phyloP scores from a whole-genome alignment of 1,140 invertebrate genomes.

The Drosophila nannoptera region DNA sequence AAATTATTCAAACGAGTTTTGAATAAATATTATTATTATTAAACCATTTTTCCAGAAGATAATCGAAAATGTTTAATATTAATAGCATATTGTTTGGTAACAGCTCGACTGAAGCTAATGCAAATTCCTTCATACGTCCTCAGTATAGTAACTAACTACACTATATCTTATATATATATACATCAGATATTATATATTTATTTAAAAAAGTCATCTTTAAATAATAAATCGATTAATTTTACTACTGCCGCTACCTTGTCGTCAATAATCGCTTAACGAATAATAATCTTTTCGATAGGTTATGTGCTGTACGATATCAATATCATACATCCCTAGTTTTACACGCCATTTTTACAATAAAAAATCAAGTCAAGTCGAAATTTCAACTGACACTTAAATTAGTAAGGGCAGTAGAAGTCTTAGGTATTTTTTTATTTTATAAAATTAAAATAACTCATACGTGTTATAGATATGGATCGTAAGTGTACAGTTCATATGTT shows the following conservation, averaged over 20 bases:
- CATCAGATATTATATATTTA: no score
- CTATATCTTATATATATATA: no score
- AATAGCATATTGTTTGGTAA: no score
- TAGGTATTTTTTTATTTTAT: background rate
- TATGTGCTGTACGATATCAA: slow-evolving; percentile 5
- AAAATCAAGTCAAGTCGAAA: slow-evolving; percentile 26
- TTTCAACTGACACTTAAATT: slow-evolving; percentile 45
- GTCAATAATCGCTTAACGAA: background rate
- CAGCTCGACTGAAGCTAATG: no score
- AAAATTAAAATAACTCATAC: slow-evolving; percentile 12
- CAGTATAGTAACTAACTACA: no score
- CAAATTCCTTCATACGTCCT: no score
- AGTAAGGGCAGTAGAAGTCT: background rate
- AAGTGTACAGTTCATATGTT: slow-evolving; percentile 29
- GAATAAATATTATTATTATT: background rate
- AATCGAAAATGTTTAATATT: no score
- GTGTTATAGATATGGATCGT: slow-evolving; percentile 57
- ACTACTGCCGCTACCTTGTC: slow-evolving; percentile 2
- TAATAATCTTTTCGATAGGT: slow-evolving; percentile 10
- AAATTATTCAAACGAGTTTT: background rate
- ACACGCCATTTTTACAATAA: slow-evolving; percentile 67
- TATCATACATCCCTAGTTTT: slow-evolving; percentile 33
- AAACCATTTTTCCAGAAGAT: background rate
- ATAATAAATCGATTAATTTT: background rate
- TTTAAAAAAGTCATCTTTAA: background rate